These are phyloP conservation scores for Caenorhabditis zanzibari DNA, from an alignment of 2,888 invertebrate species.

Conservation along the genomic window DNA sequence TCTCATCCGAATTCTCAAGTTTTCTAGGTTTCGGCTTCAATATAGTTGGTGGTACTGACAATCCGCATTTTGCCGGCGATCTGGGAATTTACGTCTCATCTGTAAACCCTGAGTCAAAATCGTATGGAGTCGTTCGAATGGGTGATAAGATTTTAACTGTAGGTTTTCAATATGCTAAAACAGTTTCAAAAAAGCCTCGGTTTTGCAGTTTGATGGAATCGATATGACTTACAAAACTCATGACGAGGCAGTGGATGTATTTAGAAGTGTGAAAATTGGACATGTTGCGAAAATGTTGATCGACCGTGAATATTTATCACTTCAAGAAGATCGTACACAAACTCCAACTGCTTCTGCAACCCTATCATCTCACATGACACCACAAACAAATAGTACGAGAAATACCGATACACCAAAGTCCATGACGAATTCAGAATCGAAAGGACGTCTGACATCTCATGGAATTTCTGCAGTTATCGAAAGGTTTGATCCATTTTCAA, in stretches of 20 bases:
- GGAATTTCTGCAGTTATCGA: conserved; percentile 57
- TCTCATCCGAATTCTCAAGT: background rate
- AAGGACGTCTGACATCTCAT: conserved; percentile 52
- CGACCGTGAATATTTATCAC: conserved; percentile 53
- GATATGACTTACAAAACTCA: conserved; percentile 72
- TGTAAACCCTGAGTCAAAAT: conserved; percentile 84
- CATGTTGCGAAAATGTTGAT: conserved; percentile 61
- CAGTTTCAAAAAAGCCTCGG: background rate
- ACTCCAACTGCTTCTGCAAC: conserved; percentile 32
- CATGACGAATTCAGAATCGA: conserved; percentile 42
- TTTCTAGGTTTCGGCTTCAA: conserved; percentile 85
- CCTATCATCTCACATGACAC: conserved; percentile 4
- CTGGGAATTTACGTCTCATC: conserved; percentile 84
- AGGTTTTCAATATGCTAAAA: conserved; percentile 9
- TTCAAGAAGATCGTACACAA: conserved; percentile 52
- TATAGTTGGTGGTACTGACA: conserved; percentile 84
- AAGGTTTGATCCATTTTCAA: conserved; percentile 16
- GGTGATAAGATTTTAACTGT: conserved; percentile 78
- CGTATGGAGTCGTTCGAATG: conserved; percentile 84
- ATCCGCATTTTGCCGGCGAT: conserved; percentile 84
- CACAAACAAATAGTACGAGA: background rate
- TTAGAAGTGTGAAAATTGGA: conserved; percentile 63
- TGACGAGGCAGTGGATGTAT: conserved; percentile 76
- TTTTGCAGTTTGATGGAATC: conserved; percentile 75
- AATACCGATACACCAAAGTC: conserved; percentile 37